These are phyloP conservation scores for Enhydra lutris DNA, from an alignment of 2,113 vertebrate genomes.

Conservation along the genomic window DNA sequence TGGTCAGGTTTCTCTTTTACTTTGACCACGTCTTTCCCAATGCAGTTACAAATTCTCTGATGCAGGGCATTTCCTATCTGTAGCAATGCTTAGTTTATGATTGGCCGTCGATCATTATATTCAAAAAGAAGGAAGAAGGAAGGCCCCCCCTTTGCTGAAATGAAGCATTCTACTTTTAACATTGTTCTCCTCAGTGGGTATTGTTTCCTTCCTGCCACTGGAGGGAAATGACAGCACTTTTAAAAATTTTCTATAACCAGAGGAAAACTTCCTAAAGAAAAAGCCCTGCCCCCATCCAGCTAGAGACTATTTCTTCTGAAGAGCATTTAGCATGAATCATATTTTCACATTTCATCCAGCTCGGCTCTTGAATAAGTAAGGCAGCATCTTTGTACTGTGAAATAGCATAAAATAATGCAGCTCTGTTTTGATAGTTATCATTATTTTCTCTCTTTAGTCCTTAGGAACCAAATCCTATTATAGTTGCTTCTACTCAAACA, in stretches of 20 bases:
- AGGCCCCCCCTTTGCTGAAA: not conserved
- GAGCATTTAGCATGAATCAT: not conserved
- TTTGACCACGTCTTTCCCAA: not conserved
- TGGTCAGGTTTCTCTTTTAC: not conserved
- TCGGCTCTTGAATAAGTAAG: not conserved
- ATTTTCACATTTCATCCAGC: not conserved
- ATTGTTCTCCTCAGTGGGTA: not conserved
- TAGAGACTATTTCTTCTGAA: not conserved
- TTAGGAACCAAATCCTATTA: not conserved
- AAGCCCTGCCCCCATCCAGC: not conserved
- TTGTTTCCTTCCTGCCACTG: conserved; percentile 47
- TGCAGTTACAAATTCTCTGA: not conserved
- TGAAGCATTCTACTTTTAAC: not conserved
- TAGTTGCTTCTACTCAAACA: not conserved
- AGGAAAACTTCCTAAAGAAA: not conserved
- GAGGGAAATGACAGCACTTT: conserved; percentile 51
- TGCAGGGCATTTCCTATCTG: not conserved
- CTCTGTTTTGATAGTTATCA: not conserved
- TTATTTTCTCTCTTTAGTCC: not conserved
- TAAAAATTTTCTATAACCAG: not conserved
- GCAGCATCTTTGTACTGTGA: not conserved
- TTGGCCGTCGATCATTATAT: not conserved
- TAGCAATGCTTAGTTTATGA: not conserved
- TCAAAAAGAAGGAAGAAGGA: not conserved
- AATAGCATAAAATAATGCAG: not conserved